phyloP scores from a whole-genome alignment of 2,888 invertebrate genomes.

The Dynastes grantii region DNA sequence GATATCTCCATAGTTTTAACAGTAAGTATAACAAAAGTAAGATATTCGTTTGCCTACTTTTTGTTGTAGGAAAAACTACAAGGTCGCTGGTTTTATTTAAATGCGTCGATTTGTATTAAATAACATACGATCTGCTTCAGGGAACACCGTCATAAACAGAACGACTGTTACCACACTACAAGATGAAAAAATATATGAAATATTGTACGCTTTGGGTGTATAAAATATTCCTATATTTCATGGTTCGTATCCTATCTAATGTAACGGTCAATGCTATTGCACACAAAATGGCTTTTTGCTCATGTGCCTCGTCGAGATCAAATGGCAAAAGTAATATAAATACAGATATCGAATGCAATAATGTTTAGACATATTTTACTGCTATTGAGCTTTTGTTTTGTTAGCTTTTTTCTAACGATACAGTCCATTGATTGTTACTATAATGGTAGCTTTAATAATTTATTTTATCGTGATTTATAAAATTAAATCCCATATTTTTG shows the following conservation, averaged over 20 bases:
- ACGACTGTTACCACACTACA: slow-evolving; percentile 29
- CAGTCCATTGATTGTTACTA: no score
- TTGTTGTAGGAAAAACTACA: slow-evolving; percentile 22
- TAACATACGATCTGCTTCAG: slow-evolving; percentile 43
- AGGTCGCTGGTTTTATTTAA: slow-evolving; percentile 42
- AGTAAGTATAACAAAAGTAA: not conserved
- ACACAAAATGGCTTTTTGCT: slow-evolving; percentile 28
- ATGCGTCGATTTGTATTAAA: slow-evolving; percentile 46
- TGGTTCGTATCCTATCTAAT: slow-evolving; percentile 39
- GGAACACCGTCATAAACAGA: slow-evolving; percentile 30
- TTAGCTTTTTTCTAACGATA: no score
- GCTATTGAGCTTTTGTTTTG: not conserved
- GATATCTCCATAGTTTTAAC: not conserved
- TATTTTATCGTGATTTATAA: no score
- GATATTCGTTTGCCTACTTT: not conserved
- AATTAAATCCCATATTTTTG: no score
- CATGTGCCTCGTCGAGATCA: slow-evolving; percentile 10
- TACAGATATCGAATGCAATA: not conserved
- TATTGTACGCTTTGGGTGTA: slow-evolving; percentile 35
- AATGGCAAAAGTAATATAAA: slow-evolving; percentile 10
- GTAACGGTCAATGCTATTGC: slow-evolving; percentile 41
- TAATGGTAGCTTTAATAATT: no score
- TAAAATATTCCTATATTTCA: slow-evolving; percentile 47
- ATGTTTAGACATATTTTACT: slow-evolving; percentile 1
- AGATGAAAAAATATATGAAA: slow-evolving; percentile 41